Base-by-base conservation (phyloP, 2,113 vertebrate genomes). In the Trematocara zebra region DNA sequence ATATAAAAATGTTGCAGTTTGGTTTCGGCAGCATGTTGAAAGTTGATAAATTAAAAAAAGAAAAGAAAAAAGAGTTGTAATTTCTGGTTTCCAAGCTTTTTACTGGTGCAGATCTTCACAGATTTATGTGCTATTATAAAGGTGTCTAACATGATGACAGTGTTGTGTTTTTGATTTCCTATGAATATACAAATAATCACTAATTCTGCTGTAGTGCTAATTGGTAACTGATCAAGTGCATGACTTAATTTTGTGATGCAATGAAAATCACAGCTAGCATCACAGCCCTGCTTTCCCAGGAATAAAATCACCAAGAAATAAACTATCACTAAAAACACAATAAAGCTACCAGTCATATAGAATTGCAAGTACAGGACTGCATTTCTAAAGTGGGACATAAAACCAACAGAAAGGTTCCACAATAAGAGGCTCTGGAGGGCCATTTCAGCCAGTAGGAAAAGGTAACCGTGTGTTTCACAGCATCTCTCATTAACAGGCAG, bases 401-500 rank as follows among this genome's bases (percentile, higher is more conserved):
- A 95, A 92, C 85, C 57, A 91, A 85, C 86, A 92, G 85, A 91
- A 81, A 7, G 56, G 49, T 44, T 92, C 80, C 11, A 20, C 31
- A 7, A 80, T 88, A 90, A 87, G 78, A 90, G 94, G 82, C 93
- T 91, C 92, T 59, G 59, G 94, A 95, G 94, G 81, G 91, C 88
- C 87, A 52, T 95, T 93, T 72, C 79, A 85, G 88, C 83, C 78
- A 88, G 84, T 37, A 88, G 87, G 88, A 87, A 89, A 93, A 90
- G 90, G 90, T 93, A 94, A 92, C 92, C 37, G 87, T 89, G 94
- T 92, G 26, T 94, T 95, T 96, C 94, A 95, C 92, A 92, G 94
- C 91, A 92, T 95, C 93, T 87, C 93, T 94, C 93, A 95, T 95
- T 95, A 95, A 96, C 94, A 91, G 89, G 92, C 94, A 79, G 91